Base-by-base conservation (phyloP, 2,113 vertebrate species). In the Apaloderma vittatum region DNA sequence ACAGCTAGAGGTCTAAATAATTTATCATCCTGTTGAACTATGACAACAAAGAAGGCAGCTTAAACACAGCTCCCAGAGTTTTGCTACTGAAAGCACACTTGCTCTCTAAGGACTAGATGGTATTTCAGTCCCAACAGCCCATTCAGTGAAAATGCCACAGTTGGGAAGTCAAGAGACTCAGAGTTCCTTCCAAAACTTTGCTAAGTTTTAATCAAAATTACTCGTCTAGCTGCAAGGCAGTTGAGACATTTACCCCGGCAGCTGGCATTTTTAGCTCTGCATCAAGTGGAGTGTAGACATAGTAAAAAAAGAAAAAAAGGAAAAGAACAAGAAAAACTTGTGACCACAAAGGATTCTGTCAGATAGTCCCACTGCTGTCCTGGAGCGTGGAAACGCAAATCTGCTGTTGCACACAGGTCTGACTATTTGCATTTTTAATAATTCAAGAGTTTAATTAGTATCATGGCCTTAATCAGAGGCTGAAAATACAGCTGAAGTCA, bases 381-480 rank as follows among this genome's bases (percentile, higher is more conserved):
- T 55, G 32, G 61, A 95, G 91, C 81, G 32, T 36, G 75, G 58
- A 79, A 95, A 92, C 49, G 23, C 43, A 88, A 77, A 63, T 74
- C 90, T 96, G 83, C 93, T 85, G 89, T 88, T 86, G 81, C 97
- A 94, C 52, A 86, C 58, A 96, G 96, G 84, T 75, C 86, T 97
- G 88, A 86, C 52, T 95, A 97, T 98, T 98, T 97, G 95, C 96
- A 97, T 98, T 98, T 97, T 96, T 97, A 98, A 98, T 98, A 96
- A 97, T 97, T 98, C 95, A 96, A 93, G 95, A 97, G 97, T 97
- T 97, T 98, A 98, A 98, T 98, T 97, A 97, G 97, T 88, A 97
- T 86, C 96, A 54, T 90, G 96, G 96, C 97, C 97, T 98, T 97
- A 97, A 98, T 97, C 97, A 98, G 97, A 95, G 82, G 87, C 91